Evolutionary conservation across 2,888 invertebrate genomes (phyloP).

Genomic region (Polia nebulosa): DNA sequence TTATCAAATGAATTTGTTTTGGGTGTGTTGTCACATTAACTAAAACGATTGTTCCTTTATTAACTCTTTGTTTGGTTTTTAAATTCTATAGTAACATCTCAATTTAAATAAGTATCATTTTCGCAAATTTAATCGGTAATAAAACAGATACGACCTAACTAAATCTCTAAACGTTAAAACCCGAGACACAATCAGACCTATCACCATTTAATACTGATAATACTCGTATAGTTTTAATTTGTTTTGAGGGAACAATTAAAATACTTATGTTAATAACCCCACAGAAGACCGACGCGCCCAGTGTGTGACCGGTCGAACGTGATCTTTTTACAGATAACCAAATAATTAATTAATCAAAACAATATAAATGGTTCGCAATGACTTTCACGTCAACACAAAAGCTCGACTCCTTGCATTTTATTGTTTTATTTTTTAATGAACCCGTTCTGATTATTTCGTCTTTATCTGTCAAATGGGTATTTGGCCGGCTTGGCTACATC

Average conservation of each 20-base stretch:
- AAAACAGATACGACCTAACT: conserved; percentile 62
- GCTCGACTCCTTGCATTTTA: conserved; percentile 45
- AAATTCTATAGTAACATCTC: conserved; percentile 44
- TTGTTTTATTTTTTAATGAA: conserved; percentile 41
- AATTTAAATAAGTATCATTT: conserved; percentile 68
- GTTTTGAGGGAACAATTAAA: conserved; percentile 81
- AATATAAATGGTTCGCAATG: conserved; percentile 78
- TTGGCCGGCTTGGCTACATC: conserved; percentile 16
- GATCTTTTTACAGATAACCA: conserved; percentile 71
- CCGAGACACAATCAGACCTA: conserved; percentile 69
- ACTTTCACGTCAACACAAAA: conserved; percentile 71
- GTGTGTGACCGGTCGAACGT: conserved; percentile 79
- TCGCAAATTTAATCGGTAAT: conserved; percentile 70
- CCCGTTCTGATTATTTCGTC: conserved; percentile 46
- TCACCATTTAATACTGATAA: conserved; percentile 73
- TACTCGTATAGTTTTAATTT: conserved; percentile 69
- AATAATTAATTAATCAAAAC: conserved; percentile 85
- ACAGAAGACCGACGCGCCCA: conserved; percentile 70
- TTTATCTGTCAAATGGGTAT: conserved; percentile 35
- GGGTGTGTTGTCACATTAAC: conserved; percentile 23
- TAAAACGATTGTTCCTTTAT: conserved; percentile 14
- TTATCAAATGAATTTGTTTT: conserved; percentile 37
- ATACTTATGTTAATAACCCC: conserved; percentile 85
- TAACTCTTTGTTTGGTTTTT: conserved; percentile 25
- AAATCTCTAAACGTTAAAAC: conserved; percentile 61